Base-by-base conservation (phyloP, 2,888 invertebrate genomes). In the Yponomeuta malinellus region DNA sequence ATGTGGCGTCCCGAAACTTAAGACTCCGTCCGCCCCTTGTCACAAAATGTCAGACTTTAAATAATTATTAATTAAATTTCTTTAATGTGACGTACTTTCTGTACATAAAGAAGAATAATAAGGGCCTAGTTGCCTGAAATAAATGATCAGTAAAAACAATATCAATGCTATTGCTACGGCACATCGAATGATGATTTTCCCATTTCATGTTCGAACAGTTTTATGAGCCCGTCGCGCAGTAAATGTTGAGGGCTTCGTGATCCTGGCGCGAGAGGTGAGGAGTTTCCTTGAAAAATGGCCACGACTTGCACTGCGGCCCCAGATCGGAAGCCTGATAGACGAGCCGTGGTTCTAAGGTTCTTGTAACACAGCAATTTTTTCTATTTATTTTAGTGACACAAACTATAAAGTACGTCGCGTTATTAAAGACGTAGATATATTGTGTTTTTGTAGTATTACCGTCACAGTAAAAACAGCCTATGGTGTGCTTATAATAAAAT, bases 231-330 rank as follows among this genome's bases (percentile, higher is more conserved):
- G 52, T 59, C 4, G 15, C 52, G 15, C 15, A 59, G 52, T 59
- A 59, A 59, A 31, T 65, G 29, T 65, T 65, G 65, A 65, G 10
- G n/a, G 1, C 15, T 5, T 73, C 73, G 74, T 68, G 74, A 43
- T 70, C 67, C 71, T 59, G 15, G 4, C 52, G 3, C 15, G 52
- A 15, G 52, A 15, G 15, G 70, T 71, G 71, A 73, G 75, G 74
- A 73, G 64, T 65, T n/a, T 70, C 71, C 75, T 73, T 78, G 81
- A 81, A 78, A 79, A 80, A 78, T 78, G 74, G 76, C 75, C 81
- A 81, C 81, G 81, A 81, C 72, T 78, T 78, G 77, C 78, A 71
- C 77, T 75, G 67, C 71, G 76, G 71, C 75, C 77, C 72, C 33
- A 73, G 77, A 77, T 76, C 63, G 37, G 68, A 65, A n/a, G 48